Conservation (phyloP, 2,797 vertebrate species). For the Pampus argenteus region DNA sequence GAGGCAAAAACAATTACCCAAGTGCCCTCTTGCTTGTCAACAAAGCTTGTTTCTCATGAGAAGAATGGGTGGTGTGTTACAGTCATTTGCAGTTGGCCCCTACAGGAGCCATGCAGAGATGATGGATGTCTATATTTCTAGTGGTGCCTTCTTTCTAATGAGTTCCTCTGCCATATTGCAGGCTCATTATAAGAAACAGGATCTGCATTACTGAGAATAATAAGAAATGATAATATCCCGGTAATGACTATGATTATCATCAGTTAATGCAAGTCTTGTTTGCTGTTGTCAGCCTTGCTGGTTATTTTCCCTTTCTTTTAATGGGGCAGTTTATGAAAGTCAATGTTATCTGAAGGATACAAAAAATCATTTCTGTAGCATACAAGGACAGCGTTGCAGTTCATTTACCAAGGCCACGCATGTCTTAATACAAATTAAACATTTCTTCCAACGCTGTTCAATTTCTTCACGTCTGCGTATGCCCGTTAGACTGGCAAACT, state of each 20-base stretch:
- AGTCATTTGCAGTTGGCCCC: constrained; percentile 56
- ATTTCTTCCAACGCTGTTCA: constrained; percentile 28
- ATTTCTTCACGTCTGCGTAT: constrained; percentile 15
- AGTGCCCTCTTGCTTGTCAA: constrained; percentile 75
- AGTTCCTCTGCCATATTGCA: constrained; percentile 67
- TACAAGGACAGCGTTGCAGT: constrained; percentile 16
- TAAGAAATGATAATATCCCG: constrained; percentile 62
- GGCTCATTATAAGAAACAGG: constrained; percentile 64
- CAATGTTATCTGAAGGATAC: constrained; percentile 31
- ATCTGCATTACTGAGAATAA: constrained; percentile 63
- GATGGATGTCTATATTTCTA: constrained; percentile 79
- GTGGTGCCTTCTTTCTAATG: constrained; percentile 74
- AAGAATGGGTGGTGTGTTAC: constrained; percentile 65
- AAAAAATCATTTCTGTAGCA: constrained; percentile 21
- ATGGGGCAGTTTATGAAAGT: constrained; percentile 39
- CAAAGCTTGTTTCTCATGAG: constrained; percentile 67
- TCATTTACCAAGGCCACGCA: constrained; percentile 30
- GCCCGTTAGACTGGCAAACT: constrained; percentile 26
- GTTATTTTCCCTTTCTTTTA: constrained; percentile 40
- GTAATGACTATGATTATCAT: constrained; percentile 70
- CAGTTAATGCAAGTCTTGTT: constrained; percentile 59
- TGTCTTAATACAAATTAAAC: constrained; percentile 41
- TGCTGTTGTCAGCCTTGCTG: constrained; percentile 23
- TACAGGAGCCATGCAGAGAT: constrained; percentile 61
- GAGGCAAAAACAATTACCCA: constrained; percentile 81